Conservation (phyloP, 2,113 vertebrate species). For the Aegithalos caudatus region DNA sequence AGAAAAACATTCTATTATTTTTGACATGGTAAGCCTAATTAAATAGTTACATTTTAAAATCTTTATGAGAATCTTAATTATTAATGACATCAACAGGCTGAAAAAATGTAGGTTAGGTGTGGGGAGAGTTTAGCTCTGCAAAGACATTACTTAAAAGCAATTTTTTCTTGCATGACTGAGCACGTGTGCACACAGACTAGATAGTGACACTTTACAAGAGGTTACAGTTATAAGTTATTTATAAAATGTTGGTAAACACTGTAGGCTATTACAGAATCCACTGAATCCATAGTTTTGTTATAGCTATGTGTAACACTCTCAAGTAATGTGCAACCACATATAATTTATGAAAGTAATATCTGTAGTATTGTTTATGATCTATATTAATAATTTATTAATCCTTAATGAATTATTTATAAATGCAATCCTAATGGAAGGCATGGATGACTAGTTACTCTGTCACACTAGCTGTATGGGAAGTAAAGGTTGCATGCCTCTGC, state of each 20-base stretch:
- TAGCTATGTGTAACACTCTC: not conserved
- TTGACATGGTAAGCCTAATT: not conserved
- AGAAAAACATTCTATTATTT: not conserved
- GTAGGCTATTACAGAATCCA: constrained; percentile 16
- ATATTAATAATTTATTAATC: constrained; percentile 48
- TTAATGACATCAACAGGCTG: constrained; percentile 17
- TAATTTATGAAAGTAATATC: constrained; percentile 32
- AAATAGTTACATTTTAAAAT: constrained; percentile 45
- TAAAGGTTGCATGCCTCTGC: not conserved
- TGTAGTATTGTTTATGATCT: constrained; percentile 8
- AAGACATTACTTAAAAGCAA: constrained; percentile 26
- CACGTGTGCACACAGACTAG: not conserved
- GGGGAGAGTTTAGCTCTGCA: not conserved
- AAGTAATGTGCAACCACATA: not conserved
- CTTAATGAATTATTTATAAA: constrained; percentile 50
- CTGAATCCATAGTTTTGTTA: constrained; percentile 8
- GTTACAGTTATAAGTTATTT: constrained; percentile 26
- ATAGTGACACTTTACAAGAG: constrained; percentile 47
- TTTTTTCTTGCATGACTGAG: constrained; percentile 31
- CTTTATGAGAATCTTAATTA: constrained; percentile 21
- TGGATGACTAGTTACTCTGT: not conserved
- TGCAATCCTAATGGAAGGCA: not conserved
- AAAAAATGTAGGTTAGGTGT: constrained; percentile 32
- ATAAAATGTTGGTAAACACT: constrained; percentile 5
- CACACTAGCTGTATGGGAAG: not conserved